phyloP scores from a whole-genome alignment of 2,888 invertebrate species.

The Rapana venosa region DNA sequence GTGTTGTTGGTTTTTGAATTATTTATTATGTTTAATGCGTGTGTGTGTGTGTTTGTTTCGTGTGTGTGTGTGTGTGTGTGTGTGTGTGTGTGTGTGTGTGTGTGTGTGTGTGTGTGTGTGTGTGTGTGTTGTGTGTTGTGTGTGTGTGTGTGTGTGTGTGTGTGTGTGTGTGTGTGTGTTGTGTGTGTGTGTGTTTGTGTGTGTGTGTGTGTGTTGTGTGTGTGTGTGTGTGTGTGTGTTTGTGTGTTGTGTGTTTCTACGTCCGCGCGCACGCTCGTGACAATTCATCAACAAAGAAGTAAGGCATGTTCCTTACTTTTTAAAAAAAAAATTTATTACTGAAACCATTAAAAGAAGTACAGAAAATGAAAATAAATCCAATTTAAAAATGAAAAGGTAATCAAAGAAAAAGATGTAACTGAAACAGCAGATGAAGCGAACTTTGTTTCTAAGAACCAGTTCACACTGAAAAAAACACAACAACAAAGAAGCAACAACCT shows the following conservation, averaged over 20 bases:
- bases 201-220: slow-evolving; percentile 14
- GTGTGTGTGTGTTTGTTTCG: not conserved
- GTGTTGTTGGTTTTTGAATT: not conserved
- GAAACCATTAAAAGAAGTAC: not conserved
- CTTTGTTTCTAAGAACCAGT: not conserved
- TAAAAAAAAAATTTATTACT: too few relatives aligned
- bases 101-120: slow-evolving; percentile 26
- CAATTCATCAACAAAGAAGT: not conserved
- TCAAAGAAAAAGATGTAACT: not conserved
- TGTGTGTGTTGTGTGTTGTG: not conserved
- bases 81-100: not conserved
- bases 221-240: not conserved
- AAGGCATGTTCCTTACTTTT: too few relatives aligned
- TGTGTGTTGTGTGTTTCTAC: not conserved
- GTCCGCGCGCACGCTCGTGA: not conserved
- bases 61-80: not conserved
- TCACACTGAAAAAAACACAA: not conserved
- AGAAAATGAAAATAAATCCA: not conserved
- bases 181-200: not conserved
- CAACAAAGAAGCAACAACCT: not conserved
- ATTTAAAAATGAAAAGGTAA: not conserved
- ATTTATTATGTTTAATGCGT: not conserved
- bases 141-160: slow-evolving; percentile 20
- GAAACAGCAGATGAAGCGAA: not conserved
- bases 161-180: not conserved